phyloP scores from a whole-genome alignment of 2,888 invertebrate species.

The Cremastobaeus sp. region DNA sequence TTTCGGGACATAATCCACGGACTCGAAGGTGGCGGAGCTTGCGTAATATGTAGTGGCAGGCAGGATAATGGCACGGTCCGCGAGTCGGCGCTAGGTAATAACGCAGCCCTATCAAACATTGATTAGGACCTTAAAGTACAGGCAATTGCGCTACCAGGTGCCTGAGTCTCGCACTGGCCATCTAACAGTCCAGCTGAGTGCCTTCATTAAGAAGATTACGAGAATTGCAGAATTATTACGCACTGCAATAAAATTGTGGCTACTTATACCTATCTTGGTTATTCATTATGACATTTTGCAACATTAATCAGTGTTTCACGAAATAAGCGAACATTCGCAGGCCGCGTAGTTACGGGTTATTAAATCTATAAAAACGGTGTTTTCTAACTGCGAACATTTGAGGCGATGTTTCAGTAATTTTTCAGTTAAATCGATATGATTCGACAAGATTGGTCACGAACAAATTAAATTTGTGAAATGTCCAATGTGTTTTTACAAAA shows the following conservation, averaged over 20 bases:
- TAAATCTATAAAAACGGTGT: conserved; percentile 5
- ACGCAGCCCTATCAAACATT: conserved; percentile 73
- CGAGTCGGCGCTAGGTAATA: conserved; percentile 69
- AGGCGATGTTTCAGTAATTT: too few species aligned
- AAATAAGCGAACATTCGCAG: neutral
- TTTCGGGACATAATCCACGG: conserved; percentile 71
- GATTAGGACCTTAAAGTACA: conserved; percentile 73
- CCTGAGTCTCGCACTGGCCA: conserved; percentile 54
- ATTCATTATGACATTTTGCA: conserved; percentile 42
- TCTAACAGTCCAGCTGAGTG: conserved; percentile 60
- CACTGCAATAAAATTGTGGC: conserved; percentile 51
- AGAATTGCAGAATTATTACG: conserved; percentile 69
- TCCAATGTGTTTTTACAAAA: too few species aligned
- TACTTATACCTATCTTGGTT: conserved; percentile 32
- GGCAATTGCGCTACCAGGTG: conserved; percentile 68
- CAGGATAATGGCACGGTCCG: conserved; percentile 72
- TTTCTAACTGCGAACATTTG: neutral
- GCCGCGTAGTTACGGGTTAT: neutral
- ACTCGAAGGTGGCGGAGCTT: conserved; percentile 69
- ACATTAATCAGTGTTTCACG: conserved; percentile 30
- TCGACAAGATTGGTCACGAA: too few species aligned
- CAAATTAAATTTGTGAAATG: too few species aligned
- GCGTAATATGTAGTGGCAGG: conserved; percentile 70
- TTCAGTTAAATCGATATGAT: too few species aligned
- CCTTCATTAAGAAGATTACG: conserved; percentile 70